Conservation (phyloP, 2,888 invertebrate genomes). For the Tiliacea citrago region DNA sequence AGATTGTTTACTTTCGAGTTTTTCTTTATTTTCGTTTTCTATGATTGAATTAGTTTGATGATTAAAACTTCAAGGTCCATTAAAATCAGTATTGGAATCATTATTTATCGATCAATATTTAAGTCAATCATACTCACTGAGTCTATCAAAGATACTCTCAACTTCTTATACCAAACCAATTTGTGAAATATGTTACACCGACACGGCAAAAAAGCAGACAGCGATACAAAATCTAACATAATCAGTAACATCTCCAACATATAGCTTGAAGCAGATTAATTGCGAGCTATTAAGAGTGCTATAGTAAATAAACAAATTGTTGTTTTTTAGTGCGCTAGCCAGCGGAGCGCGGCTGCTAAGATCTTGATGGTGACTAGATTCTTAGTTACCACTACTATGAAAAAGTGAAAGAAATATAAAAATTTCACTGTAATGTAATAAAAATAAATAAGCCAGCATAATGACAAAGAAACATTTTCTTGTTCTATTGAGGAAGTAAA, state of each 20-base stretch:
- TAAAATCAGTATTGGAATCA: neutral
- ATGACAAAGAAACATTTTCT: too few species aligned
- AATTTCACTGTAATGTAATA: too few species aligned
- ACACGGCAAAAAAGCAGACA: constrained; percentile 22
- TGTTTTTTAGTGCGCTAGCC: constrained; percentile 51
- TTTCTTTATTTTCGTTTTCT: constrained; percentile 7
- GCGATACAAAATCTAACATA: constrained; percentile 38
- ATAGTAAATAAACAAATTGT: constrained; percentile 63
- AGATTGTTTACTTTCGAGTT: constrained; percentile 5
- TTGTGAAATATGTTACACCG: constrained; percentile 3
- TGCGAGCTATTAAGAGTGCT: constrained; percentile 56
- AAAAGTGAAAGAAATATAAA: constrained; percentile 3
- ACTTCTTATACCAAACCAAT: constrained; percentile 3
- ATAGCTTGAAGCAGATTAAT: constrained; percentile 57
- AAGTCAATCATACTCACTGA: constrained; percentile 3
- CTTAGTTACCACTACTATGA: constrained; percentile 64
- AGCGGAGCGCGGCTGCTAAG: constrained; percentile 69
- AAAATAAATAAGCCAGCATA: neutral
- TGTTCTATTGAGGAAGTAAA: too few species aligned
- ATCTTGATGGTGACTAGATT: constrained; percentile 69
- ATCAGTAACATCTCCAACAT: constrained; percentile 44
- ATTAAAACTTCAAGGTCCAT: neutral
- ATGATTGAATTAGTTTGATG: neutral
- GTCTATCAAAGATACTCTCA: neutral
- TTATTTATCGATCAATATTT: neutral